These are phyloP conservation scores for Ceratoteleas bidentatus DNA, from an alignment of 1,140 invertebrate genomes.

Conservation along the genomic window DNA sequence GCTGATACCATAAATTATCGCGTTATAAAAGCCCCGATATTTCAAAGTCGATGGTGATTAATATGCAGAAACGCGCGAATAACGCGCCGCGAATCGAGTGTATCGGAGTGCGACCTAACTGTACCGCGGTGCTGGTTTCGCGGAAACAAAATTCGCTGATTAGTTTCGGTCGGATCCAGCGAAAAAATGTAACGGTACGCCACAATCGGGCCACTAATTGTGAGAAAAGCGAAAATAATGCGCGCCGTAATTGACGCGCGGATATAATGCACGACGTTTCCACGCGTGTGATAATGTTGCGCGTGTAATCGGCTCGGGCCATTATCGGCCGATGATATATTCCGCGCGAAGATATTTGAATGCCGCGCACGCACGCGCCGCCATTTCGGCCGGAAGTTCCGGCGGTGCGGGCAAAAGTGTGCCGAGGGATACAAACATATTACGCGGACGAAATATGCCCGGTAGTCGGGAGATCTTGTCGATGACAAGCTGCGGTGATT, in stretches of 20 bases:
- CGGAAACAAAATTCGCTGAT: conserved; percentile 53
- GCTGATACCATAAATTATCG: conserved; percentile 48
- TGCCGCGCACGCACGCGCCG: conserved; percentile 44
- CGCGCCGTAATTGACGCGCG: conserved; percentile 51
- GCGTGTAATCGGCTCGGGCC: conserved; percentile 29
- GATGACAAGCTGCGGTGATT: background rate
- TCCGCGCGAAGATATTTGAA: conserved; percentile 57
- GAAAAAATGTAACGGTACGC: conserved; percentile 42
- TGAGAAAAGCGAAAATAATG: conserved; percentile 56
- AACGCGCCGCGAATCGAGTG: conserved; percentile 48
- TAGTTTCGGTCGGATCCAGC: conserved; percentile 44
- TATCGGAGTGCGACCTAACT: conserved; percentile 38
- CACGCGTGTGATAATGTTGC: conserved; percentile 39
- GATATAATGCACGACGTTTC: conserved; percentile 51
- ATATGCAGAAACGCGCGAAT: conserved; percentile 53
- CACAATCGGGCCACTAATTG: conserved; percentile 49
- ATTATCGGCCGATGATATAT: conserved; percentile 52
- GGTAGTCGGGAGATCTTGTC: conserved; percentile 10
- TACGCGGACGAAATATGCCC: conserved; percentile 38
- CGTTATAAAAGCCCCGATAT: conserved; percentile 48
- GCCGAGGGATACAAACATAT: conserved; percentile 43
- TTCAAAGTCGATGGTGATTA: conserved; percentile 58
- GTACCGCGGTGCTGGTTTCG: conserved; percentile 33
- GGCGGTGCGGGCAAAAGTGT: conserved; percentile 31
- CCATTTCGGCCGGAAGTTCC: conserved; percentile 46